phyloP scores from a whole-genome alignment of 2,797 vertebrate genomes.

The Melanotaenia trifasciata region DNA sequence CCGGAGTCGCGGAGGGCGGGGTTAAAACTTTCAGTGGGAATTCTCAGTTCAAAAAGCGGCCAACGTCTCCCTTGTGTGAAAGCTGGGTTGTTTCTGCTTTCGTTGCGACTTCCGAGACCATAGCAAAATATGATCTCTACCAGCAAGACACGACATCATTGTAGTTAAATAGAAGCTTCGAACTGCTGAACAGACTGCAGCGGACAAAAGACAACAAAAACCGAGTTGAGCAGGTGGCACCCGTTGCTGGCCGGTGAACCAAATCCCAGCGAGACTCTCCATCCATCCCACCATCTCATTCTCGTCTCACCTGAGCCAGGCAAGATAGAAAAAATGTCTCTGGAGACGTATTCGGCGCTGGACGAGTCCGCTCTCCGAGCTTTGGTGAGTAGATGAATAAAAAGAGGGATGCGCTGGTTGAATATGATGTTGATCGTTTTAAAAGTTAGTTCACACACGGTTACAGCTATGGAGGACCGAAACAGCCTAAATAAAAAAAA shows the following conservation, averaged over 20 bases:
- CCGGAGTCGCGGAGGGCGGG: conserved; percentile 59
- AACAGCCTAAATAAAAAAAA: too few species aligned
- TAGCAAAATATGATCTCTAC: conserved; percentile 29
- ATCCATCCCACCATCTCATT: not conserved
- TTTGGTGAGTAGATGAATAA: conserved; percentile 82
- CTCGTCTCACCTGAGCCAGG: conserved; percentile 45
- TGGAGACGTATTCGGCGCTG: conserved; percentile 85
- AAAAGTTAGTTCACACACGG: not conserved
- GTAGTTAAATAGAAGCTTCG: conserved; percentile 3
- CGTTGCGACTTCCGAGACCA: not conserved
- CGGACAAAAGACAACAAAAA: not conserved
- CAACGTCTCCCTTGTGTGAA: conserved; percentile 33
- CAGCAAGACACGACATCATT: not conserved
- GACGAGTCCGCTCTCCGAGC: conserved; percentile 88
- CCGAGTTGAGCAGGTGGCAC: conserved; percentile 63
- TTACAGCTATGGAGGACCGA: not conserved
- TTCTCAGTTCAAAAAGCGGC: conserved; percentile 75
- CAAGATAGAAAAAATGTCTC: conserved; percentile 75
- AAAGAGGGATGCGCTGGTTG: too few species aligned
- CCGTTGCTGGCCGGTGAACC: conserved; percentile 26
- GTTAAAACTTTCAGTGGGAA: conserved; percentile 76
- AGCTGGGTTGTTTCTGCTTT: conserved; percentile 11
- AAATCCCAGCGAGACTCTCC: not conserved
- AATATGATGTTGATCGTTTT: not conserved
- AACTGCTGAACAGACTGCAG: not conserved